Evolutionary conservation across 2,113 vertebrate species (phyloP), one percentile per base, ranked within the genome.

Genomic region (Spilogale gracilis): DNA sequence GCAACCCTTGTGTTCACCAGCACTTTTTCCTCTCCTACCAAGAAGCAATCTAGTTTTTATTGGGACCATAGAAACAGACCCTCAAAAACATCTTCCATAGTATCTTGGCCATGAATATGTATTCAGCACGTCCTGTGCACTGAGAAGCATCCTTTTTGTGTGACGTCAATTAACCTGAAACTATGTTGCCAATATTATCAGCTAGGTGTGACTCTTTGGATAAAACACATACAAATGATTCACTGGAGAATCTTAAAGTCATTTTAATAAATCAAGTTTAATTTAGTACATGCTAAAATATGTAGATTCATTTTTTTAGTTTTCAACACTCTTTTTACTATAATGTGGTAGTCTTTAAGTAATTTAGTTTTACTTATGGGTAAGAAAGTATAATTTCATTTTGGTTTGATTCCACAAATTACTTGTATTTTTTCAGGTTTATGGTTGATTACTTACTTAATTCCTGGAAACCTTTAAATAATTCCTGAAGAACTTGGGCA

Each of bases 311-410:
- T 10, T 78, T 86, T 86, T 86, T 45, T 85, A 18, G 32, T 38
- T 27, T 61, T 89, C 30, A 91, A 76, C 23, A 61, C 16, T 69
- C 18, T 48, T 58, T 93, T 94, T 80, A 52, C 38, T 84, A 48
- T 9, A 12, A 84, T 56, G 81, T 87, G 23, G 3, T 79, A 69
- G 50, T 60, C 30, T 91, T 83, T 27, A 90, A 96, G 89, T 76
- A 52, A 85, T 89, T 81, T 84, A 27, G 54, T 61, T 45, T 94
- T 89, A 38, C 30, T 85, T 3, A 20, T 58, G 12, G 58, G 45
- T 85, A 93, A 89, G 48, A 95, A 87, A 92, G 50, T 4, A 25
- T 56, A 50, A 96, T 78, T 90, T 96, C 30, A 89, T 61, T 90
- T 97, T 32, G 8, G 63, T 84, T 82, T 45, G 13, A 92, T 67